Evolutionary conservation across 2,888 invertebrate species (phyloP).

Genomic region (Miltochrista miniata): DNA sequence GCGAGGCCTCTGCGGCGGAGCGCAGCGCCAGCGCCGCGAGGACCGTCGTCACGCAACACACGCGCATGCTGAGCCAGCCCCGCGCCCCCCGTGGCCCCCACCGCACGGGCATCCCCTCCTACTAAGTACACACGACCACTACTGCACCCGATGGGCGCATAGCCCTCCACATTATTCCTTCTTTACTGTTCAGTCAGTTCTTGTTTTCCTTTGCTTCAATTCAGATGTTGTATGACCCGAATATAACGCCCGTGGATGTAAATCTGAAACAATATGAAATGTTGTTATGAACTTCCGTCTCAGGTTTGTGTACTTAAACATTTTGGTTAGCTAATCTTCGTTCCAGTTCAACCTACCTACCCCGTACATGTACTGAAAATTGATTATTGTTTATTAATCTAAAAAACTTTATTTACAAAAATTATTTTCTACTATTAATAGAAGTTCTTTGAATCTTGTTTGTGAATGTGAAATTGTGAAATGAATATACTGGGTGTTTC

Average conservation of each 20-base stretch:
- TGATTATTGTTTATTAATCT: too few relatives aligned
- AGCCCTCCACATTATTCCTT: conserved; percentile 76
- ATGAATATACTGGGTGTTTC: too few relatives aligned
- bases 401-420: too few relatives aligned
- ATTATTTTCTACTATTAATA: too few relatives aligned
- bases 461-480: too few relatives aligned
- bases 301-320: neutral
- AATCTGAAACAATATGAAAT: conserved; percentile 49
- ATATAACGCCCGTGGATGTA: conserved; percentile 11
- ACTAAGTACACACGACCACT: conserved; percentile 72
- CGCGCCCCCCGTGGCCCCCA: conserved; percentile 65
- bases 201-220: conserved; percentile 42
- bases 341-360: too few relatives aligned
- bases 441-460: too few relatives aligned
- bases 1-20: conserved; percentile 66
- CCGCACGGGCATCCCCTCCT: conserved; percentile 66
- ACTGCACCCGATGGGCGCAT: conserved; percentile 65
- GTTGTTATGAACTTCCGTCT: neutral
- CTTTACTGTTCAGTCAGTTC: conserved; percentile 38
- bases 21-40: conserved; percentile 74
- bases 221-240: conserved; percentile 26
- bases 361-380: too few relatives aligned
- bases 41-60: conserved; percentile 71
- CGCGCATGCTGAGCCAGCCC: conserved; percentile 69
- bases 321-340: too few relatives aligned